Conservation (phyloP, 1,140 invertebrate genomes). For the Globodera rostochiensis region DNA sequence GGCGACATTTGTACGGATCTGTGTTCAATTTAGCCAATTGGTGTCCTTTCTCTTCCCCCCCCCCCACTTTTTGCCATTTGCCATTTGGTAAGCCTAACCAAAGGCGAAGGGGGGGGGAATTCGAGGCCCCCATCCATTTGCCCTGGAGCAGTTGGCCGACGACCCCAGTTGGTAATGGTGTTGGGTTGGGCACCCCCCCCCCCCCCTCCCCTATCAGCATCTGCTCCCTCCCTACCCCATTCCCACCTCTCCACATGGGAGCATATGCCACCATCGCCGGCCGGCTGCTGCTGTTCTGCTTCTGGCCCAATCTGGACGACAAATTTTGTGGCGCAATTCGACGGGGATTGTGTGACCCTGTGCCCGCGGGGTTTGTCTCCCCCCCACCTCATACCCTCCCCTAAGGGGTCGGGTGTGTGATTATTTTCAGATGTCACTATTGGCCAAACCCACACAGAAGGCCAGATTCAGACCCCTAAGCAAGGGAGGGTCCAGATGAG, state of each 20-base stretch:
- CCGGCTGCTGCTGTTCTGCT: background rate
- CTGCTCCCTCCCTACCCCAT: background rate
- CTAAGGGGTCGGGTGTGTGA: background rate
- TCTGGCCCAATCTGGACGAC: constrained; percentile 1
- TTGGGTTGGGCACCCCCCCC: background rate
- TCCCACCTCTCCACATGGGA: background rate
- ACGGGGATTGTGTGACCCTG: background rate
- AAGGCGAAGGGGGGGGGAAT: background rate
- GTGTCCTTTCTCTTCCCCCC: background rate
- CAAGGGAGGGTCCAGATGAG: background rate
- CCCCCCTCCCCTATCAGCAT: background rate
- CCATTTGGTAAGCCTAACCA: background rate
- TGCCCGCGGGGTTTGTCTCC: background rate
- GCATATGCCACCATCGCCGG: background rate
- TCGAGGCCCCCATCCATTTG: background rate
- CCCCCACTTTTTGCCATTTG: background rate
- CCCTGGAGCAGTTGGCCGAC: background rate
- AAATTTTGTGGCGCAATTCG: constrained; percentile 1
- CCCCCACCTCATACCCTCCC: too few relatives aligned
- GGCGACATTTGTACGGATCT: constrained; percentile 2
- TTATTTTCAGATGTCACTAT: background rate
- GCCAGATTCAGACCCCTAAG: background rate
- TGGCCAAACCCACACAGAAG: background rate
- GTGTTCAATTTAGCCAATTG: constrained; percentile 1
- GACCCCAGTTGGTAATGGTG: background rate